A percentile compares a stretch with the other conserved stretches of the same genome.
Conservation (phyloP, 2,797 vertebrate genomes). For the Rallus crepitans region DNA sequence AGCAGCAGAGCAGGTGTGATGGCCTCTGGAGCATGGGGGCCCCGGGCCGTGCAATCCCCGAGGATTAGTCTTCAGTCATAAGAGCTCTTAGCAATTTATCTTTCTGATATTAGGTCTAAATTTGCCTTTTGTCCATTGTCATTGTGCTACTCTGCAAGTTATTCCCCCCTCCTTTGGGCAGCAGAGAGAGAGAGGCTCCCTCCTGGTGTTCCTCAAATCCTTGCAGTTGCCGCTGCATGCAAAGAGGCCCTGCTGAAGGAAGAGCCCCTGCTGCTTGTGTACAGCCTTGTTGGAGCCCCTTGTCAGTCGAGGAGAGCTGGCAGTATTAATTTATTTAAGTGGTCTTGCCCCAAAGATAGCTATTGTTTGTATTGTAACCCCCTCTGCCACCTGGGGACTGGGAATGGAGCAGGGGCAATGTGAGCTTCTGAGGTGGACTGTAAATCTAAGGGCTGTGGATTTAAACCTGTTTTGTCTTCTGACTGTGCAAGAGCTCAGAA, state of each 20-base stretch:
- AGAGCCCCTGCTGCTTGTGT: neutral
- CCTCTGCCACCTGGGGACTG: neutral
- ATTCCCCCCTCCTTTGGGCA: neutral
- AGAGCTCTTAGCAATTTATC: constrained; percentile 4
- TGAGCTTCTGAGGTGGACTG: neutral
- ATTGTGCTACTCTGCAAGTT: neutral
- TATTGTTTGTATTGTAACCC: neutral
- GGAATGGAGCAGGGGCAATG: neutral
- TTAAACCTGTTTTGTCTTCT: neutral
- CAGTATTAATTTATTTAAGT: neutral
- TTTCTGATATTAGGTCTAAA: neutral
- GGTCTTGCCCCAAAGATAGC: neutral
- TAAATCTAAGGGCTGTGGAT: neutral
- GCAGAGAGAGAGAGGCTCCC: rapidly evolving
- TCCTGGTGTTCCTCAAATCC: neutral
- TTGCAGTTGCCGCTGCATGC: neutral
- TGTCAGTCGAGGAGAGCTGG: neutral
- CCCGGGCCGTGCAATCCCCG: neutral
- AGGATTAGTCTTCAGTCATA: neutral
- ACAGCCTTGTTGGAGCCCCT: neutral
- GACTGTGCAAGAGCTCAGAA: neutral
- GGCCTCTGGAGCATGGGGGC: neutral
- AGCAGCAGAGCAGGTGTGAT: neutral
- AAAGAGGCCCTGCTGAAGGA: neutral
- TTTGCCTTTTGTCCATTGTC: neutral